These are phyloP conservation scores for Prochilodus magdalenae DNA, from an alignment of 2,113 vertebrate genomes.

Conservation along the genomic window DNA sequence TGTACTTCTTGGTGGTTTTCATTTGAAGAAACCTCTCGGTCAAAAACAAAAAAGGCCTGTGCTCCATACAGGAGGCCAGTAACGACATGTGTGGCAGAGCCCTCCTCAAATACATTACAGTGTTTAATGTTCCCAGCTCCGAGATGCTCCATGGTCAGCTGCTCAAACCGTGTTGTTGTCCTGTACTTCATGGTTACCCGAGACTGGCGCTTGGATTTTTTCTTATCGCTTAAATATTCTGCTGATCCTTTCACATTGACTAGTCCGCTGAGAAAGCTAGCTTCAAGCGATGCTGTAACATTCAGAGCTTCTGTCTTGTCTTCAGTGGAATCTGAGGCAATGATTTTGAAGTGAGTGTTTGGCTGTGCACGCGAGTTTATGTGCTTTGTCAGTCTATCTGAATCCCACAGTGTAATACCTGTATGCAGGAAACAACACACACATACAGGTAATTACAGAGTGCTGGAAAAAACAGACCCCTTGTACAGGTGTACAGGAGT, in stretches of 20 bases:
- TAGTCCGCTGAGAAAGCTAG: slow-evolving; percentile 58
- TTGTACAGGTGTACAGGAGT: too few species aligned
- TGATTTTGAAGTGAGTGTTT: slow-evolving; percentile 57
- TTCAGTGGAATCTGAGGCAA: slow-evolving; percentile 56
- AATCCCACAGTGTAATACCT: slow-evolving; percentile 61
- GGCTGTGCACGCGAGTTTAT: slow-evolving; percentile 26
- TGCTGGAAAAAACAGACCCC: too few species aligned
- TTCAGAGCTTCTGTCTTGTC: slow-evolving; percentile 55
- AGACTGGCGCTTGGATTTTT: slow-evolving; percentile 55
- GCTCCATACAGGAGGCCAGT: slow-evolving; percentile 56
- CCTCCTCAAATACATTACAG: slow-evolving; percentile 50
- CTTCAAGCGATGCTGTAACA: slow-evolving; percentile 47
- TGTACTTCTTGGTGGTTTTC: slow-evolving; percentile 47
- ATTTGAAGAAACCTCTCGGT: slow-evolving; percentile 28
- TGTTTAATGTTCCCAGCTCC: slow-evolving; percentile 48
- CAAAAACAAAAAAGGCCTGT: slow-evolving; percentile 63
- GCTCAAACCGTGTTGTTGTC: slow-evolving; percentile 38
- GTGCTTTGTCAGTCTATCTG: slow-evolving; percentile 39
- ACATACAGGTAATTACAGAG: background rate
- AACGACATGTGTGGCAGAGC: slow-evolving; percentile 59
- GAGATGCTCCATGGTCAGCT: slow-evolving; percentile 59
- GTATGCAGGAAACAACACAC: background rate
- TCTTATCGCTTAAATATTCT: slow-evolving; percentile 54
- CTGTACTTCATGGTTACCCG: slow-evolving; percentile 58
- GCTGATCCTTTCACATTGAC: slow-evolving; percentile 56